Evolutionary conservation across 2,113 vertebrate genomes (phyloP), one percentile per base, ranked within the genome.

Genomic region (Dryoscopus gambensis): DNA sequence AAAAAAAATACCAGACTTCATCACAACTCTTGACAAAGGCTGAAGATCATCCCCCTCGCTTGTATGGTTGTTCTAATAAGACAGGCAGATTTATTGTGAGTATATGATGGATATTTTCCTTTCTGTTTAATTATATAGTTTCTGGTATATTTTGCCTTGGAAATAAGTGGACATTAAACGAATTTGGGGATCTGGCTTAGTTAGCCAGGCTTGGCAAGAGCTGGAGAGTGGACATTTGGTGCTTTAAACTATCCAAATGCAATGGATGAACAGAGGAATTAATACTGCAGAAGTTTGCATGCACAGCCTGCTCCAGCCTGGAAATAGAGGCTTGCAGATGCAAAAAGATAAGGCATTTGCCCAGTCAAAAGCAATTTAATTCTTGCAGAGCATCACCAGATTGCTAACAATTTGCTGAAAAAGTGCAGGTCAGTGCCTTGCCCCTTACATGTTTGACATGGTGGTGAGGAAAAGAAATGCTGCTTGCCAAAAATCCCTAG

Each of bases 61-160:
- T 99, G 28, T 99, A 98, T 4, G 99, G 98, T 62, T 99, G 99
- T 92, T 99, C 99, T 91, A 99, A 99, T 96, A 99, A 99, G 95
- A 99, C 98, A 1, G 99, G 99, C 90, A 98, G 98, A 93, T 99
- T 99, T 90, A 97, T 96, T 49, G 99, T 99, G 93, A 98, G 99
- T 98, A 89, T 85, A 55, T 69, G 9, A 62, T 25, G 35, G 33
- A 39, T 68, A n/a, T 16, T 94, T 92, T 67, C 27, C 35, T 56
- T 5, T 80, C 44, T 87, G 27, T 62, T 92, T 74, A 68, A 74
- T 87, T 93, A 35, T 17, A 15, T 75, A 35, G 6, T 82, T 74
- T 83, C 57, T 93, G 52, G 24, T 84, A 33, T 52, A 52, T 94
- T 95, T 89, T 87, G 44, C 21, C 15, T 77, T 85, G 42, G 30